Evolutionary conservation across 2,113 vertebrate species (phyloP).

Genomic region (Pterophyllum scalare): DNA sequence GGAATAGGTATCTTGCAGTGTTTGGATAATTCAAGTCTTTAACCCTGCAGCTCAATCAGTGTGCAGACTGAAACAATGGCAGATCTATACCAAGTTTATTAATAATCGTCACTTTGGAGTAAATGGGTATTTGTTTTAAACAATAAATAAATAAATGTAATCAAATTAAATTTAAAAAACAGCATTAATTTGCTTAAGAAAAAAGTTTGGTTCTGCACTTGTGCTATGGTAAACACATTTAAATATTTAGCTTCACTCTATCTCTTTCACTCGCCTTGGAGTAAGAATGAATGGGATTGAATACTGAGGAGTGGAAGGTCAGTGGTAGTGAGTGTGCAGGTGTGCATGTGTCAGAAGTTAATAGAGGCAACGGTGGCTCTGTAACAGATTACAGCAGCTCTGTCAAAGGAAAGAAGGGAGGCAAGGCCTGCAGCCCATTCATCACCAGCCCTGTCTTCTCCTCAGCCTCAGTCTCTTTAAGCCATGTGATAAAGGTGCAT

Average conservation of each 20-base stretch:
- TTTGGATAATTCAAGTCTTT: constrained; percentile 19
- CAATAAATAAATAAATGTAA: not conserved
- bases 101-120: not conserved
- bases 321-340: constrained; percentile 67
- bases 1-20: constrained; percentile 5
- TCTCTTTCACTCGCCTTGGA: constrained; percentile 29
- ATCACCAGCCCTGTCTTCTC: constrained; percentile 77
- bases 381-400: constrained; percentile 82
- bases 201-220: not conserved
- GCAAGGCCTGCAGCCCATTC: constrained; percentile 76
- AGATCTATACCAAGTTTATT: not conserved
- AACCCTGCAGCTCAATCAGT: constrained; percentile 39
- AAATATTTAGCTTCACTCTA: constrained; percentile 25
- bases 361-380: constrained; percentile 75
- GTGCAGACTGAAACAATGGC: constrained; percentile 35
- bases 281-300: constrained; percentile 48
- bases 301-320: constrained; percentile 66
- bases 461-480: constrained; percentile 76
- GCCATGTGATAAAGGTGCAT: constrained; percentile 80
- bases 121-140: not conserved
- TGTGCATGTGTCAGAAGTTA: constrained; percentile 76
- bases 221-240: constrained; percentile 18
- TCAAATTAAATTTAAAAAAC: not conserved
- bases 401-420: constrained; percentile 76
- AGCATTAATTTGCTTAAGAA: not conserved